These are phyloP conservation scores for Dinomys branickii DNA, from an alignment of 2,113 vertebrate species.

Conservation along the genomic window DNA sequence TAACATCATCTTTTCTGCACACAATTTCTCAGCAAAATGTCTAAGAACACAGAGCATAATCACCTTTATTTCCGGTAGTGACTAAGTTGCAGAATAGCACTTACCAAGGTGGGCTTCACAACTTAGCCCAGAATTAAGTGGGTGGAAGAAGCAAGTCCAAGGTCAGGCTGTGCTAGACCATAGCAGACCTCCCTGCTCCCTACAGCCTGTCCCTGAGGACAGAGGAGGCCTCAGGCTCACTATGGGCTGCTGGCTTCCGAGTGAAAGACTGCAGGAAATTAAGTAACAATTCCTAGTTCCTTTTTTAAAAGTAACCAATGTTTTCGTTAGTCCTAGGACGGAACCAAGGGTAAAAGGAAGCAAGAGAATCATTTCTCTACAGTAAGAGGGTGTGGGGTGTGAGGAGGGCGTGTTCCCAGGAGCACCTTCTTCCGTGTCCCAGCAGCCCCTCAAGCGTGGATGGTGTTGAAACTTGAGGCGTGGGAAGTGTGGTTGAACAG, in stretches of 20 bases:
- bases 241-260: neutral
- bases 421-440: neutral
- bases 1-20: neutral
- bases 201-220: fast-evolving
- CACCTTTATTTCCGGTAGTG: neutral
- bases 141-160: neutral
- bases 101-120: fast-evolving
- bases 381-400: neutral
- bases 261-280: neutral
- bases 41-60: neutral
- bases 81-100: neutral
- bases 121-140: neutral
- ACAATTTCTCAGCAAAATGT: neutral
- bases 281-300: neutral
- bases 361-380: neutral
- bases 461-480: neutral
- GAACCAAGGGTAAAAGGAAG: neutral
- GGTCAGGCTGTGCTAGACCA: neutral
- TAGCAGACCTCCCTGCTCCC: neutral
- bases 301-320: neutral
- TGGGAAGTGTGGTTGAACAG: neutral
- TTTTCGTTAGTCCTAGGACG: neutral
- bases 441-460: fast-evolving
- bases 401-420: neutral
- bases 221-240: neutral